A percentile compares a stretch with the other conserved stretches of the same genome.
Evolutionary conservation across 2,797 vertebrate genomes (phyloP).

Genomic region (Sebastes trivittatus): DNA sequence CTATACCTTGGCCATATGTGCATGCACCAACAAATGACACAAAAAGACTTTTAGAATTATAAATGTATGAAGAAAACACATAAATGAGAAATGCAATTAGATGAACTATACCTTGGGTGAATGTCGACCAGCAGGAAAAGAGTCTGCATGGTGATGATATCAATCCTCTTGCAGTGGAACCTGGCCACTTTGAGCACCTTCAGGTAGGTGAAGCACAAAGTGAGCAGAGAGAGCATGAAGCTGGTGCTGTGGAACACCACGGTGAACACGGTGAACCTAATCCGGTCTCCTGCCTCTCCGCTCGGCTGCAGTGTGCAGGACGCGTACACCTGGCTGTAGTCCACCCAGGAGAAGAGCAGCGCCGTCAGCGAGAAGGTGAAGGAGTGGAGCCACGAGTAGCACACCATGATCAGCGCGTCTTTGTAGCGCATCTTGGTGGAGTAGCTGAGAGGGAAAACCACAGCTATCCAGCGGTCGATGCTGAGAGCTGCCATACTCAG

Average conservation of each 20-base stretch:
- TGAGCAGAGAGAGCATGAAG: conserved; percentile 86
- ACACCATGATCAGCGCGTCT: conserved; percentile 87
- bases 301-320: conserved; percentile 85
- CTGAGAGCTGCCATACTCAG: conserved; percentile 88
- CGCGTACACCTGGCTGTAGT: conserved; percentile 85
- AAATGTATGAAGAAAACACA: no score
- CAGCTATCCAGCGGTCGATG: conserved; percentile 89
- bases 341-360: conserved; percentile 86
- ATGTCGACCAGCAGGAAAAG: conserved; percentile 89
- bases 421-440: conserved; percentile 88
- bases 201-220: conserved; percentile 87
- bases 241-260: conserved; percentile 87
- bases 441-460: conserved; percentile 88
- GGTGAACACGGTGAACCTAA: conserved; percentile 85
- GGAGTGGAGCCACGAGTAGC: conserved; percentile 88
- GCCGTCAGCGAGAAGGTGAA: conserved; percentile 86
- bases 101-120: conserved; percentile 84
- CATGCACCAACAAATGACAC: no score
- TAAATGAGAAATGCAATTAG: not conserved
- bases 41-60: conserved; percentile 1
- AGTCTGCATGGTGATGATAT: conserved; percentile 89
- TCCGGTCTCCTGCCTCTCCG: conserved; percentile 72
- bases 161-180: conserved; percentile 88
- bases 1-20: conserved; percentile 14
- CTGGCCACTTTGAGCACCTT: conserved; percentile 87